Evolutionary conservation across 2,113 vertebrate genomes (phyloP).

Genomic region (Pardalotus punctatus): DNA sequence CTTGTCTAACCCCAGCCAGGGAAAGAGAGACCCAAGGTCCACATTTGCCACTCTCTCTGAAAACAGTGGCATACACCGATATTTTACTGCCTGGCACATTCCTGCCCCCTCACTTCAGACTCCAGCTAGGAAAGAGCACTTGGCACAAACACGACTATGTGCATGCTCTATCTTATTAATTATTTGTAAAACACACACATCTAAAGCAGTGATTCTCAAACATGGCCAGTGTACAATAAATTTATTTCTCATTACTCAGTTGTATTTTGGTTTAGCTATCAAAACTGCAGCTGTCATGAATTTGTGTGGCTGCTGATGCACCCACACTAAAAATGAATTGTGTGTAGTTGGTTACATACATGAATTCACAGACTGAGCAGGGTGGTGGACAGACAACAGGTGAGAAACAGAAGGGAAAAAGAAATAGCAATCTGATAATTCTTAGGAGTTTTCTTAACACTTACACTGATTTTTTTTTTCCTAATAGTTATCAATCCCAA

Average conservation of each 20-base stretch:
- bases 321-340: background rate
- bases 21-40: background rate
- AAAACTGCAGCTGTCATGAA: conserved; percentile 52
- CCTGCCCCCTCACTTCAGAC: background rate
- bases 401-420: background rate
- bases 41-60: background rate
- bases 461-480: background rate
- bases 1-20: background rate
- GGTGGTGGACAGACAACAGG: background rate
- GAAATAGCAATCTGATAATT: background rate
- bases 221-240: background rate
- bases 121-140: background rate
- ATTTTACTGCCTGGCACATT: background rate
- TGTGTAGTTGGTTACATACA: background rate
- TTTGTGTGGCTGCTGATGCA: background rate
- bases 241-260: conserved; percentile 40
- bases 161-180: background rate
- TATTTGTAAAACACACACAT: conserved; percentile 10
- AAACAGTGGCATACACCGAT: background rate
- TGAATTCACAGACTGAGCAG: background rate
- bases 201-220: conserved; percentile 12
- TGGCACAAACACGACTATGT: background rate
- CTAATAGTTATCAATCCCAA: background rate
- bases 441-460: background rate
- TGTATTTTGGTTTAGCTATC: conserved; percentile 39